Evolutionary conservation across 1,140 invertebrate species (phyloP), one percentile per base, ranked within the genome.

Genomic region (Drosophila carrolli): DNA sequence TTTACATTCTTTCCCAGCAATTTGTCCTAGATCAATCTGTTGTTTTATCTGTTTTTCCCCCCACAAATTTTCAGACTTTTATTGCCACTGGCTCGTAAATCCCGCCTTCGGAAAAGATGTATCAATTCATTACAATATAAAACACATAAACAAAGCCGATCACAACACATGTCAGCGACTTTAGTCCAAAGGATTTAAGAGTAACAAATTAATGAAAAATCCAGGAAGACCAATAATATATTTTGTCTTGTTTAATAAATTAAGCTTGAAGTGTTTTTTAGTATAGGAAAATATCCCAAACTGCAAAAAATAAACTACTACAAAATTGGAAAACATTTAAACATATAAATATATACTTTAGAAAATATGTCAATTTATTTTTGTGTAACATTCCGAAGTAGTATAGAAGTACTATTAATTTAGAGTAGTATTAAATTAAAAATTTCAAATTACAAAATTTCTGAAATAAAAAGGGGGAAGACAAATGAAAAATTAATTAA

Each of bases 111-210:
- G 48, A 58, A 73, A 57, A 51, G 66, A 61, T 53, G 38, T 32
- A 77, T 85, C 43, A 62, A 65, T 62, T 67, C 23, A 66, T 62
- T 62, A 62, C 59, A 78, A 63, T 81, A 65, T 53, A 68, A 61
- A 76, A 14, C 48, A 48, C 50, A 61, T 51, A 41, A 43, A 43
- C 62, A 78, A 81, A 72, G 74, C 51, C 58, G 58, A 56, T 65
- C 41, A 54, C 37, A 65, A 57, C 53, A 35, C 59, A 61, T 84
- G 66, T 62, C 65, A 72, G 43, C 46, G 67, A 59, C 78, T 86
- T 86, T 76, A 77, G 70, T 73, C 46, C 58, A 48, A 50, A 44
- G 43, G 55, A 77, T 78, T 81, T 66, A 80, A 70, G 27, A 16
- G 54, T 54, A 78, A 46, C 55, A 75, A 66, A 47, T 63, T 19